Evolutionary conservation across 2,113 vertebrate genomes (phyloP).

Genomic region (Nothobranchius furzeri): DNA sequence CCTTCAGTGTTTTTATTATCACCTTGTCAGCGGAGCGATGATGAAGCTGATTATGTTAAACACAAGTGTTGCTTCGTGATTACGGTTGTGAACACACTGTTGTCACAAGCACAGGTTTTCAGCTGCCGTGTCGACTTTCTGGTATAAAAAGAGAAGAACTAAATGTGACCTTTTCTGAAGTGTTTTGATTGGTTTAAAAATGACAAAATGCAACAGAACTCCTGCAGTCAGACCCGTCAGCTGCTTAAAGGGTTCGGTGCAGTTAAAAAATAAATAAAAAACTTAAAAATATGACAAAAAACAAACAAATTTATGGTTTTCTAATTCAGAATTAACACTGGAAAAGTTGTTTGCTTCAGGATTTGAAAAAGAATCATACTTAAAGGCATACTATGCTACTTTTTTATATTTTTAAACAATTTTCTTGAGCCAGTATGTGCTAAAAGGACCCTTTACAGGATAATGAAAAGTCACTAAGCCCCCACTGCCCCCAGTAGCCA

Average conservation of each 20-base stretch:
- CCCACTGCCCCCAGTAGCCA: too few relatives aligned
- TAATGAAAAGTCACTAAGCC: too few relatives aligned
- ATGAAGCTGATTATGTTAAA: conserved; percentile 55
- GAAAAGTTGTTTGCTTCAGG: too few relatives aligned
- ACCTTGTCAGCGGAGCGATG: conserved; percentile 52
- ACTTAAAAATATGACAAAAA: neutral
- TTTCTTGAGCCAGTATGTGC: too few relatives aligned
- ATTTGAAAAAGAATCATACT: too few relatives aligned
- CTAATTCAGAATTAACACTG: neutral
- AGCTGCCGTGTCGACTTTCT: conserved; percentile 8
- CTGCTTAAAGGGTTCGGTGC: neutral
- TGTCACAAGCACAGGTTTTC: conserved; percentile 25
- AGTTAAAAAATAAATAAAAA: neutral
- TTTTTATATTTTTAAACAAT: too few relatives aligned
- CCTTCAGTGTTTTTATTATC: conserved; percentile 50
- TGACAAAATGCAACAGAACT: neutral
- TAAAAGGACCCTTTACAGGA: too few relatives aligned
- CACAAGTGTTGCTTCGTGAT: conserved; percentile 61
- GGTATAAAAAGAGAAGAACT: neutral
- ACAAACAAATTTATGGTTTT: neutral
- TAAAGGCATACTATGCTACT: too few relatives aligned
- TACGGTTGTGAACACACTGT: conserved; percentile 55
- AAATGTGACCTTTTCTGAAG: neutral
- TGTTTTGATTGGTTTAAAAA: too few relatives aligned
- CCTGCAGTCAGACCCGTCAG: too few relatives aligned